Conservation (phyloP, 23 tunicate genomes). For the Ascidia mentula region DNA sequence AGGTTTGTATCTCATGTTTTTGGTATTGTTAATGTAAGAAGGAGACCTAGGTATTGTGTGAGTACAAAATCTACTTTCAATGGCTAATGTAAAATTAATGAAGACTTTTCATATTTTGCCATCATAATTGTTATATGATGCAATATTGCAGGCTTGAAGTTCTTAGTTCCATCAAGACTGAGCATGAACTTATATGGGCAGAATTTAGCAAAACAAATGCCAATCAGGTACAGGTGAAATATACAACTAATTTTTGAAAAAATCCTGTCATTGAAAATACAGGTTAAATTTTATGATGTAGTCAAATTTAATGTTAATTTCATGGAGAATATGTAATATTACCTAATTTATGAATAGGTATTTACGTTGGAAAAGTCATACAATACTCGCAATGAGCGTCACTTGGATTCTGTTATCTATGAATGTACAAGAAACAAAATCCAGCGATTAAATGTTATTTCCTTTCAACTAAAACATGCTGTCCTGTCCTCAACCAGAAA, state of each 20-base stretch:
- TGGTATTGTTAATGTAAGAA: no score
- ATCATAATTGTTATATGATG: not conserved
- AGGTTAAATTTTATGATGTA: no score
- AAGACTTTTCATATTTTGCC: not conserved
- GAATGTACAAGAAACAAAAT: constrained; percentile 59
- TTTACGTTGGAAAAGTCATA: constrained; percentile 71
- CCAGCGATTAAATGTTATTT: constrained; percentile 56
- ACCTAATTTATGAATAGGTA: constrained; percentile 27
- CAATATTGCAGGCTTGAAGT: constrained; percentile 69
- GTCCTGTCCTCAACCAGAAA: constrained; percentile 66
- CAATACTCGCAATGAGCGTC: constrained; percentile 38
- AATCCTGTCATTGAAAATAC: no score
- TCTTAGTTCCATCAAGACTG: constrained; percentile 48
- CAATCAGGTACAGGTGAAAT: constrained; percentile 62
- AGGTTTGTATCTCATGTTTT: constrained; percentile 24
- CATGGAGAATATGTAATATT: not conserved
- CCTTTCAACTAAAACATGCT: constrained; percentile 70
- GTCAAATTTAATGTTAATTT: not conserved
- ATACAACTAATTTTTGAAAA: no score
- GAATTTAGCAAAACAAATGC: constrained; percentile 60
- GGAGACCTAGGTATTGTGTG: no score
- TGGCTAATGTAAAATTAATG: no score
- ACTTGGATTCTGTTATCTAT: constrained; percentile 55
- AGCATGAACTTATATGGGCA: constrained; percentile 43
- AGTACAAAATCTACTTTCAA: no score